Evolutionary conservation across 2,113 vertebrate species (phyloP), one percentile per base, ranked within the genome.

Genomic region (Tricholaema leucomelas): DNA sequence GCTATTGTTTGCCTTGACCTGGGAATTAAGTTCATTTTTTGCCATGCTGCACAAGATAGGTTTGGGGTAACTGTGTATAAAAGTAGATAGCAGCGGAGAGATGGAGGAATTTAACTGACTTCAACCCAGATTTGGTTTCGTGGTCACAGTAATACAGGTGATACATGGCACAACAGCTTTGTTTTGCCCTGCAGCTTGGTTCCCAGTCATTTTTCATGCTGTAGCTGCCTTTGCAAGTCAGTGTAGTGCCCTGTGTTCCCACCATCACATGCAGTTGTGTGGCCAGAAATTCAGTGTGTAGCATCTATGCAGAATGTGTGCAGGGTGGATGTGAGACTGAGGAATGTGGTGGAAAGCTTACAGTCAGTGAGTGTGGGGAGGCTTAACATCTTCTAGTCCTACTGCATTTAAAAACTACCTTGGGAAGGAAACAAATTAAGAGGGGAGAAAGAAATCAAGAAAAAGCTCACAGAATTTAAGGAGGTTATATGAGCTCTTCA

Each of bases 241-340:
- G 7, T 67, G 15, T 38, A 35, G 8, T 18, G 7, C 27, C 40
- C 40, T 54, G 8, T 69, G 2, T 76, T 83, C 23, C 73, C 23
- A 54, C 13, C 12, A 52, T 11, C 31, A 5, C 0, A 1, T n/a
- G 35, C 52, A 63, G 40, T 35, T 3, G 0, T 42, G 24, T 73
- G 67, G 21, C n/a, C 18, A 61, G 81, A 73, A 42, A 27, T 52
- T 35, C 50, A 18, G 9, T 20, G 4, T 66, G 25, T 46, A n/a
- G 9, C 73, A 15, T 56, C 42, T 30, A 2, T n/a, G 42, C 23
- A 81, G 81, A 35, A 42, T 10, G 5, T 52, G n/a, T 17, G 10
- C 2, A 0, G 35, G 13, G 30, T 86, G 35, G 4, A 69, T 72
- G 38, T 0, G 0, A 54, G 54, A 35, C 42, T 56, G 38, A 31